Percentiles rank a stretch among this genome's conserved stretches.
Evolutionary conservation across 2,888 invertebrate genomes (phyloP).

Genomic region (Opisthograptis luteolata): DNA sequence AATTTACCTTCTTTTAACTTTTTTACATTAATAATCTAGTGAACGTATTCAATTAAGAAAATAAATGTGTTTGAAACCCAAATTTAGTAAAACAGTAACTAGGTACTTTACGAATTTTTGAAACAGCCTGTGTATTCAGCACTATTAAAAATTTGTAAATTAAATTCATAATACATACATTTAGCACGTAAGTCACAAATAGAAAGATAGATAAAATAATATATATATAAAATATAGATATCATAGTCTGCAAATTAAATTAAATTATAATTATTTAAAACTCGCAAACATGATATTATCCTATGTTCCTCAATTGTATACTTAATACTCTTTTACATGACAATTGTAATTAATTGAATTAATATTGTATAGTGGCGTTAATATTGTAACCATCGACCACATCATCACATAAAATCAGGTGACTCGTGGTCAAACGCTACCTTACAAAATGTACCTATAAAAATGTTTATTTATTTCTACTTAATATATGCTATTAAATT

Average conservation of each 20-base stretch:
- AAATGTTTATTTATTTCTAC: neutral
- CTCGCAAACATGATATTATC: neutral
- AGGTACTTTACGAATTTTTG: neutral
- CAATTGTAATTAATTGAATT: neutral
- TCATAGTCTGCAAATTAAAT: neutral
- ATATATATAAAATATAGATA: neutral
- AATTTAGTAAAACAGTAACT: too few species aligned
- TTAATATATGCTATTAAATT: too few species aligned
- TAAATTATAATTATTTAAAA: neutral
- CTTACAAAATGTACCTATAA: too few species aligned
- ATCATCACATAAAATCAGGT: too few species aligned
- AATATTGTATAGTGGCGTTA: neutral
- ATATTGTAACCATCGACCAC: neutral
- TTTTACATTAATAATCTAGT: too few species aligned
- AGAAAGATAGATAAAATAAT: neutral
- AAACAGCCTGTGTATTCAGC: neutral
- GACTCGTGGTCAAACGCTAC: too few species aligned
- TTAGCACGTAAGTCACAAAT: constrained; percentile 1
- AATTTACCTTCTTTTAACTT: too few species aligned
- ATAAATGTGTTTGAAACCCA: too few species aligned
- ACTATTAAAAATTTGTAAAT: neutral
- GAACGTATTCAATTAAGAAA: too few species aligned
- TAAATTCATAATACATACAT: neutral
- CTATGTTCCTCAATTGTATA: too few species aligned
- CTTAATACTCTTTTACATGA: constrained; percentile 16